Percentiles rank a stretch among this genome's conserved stretches.
These are phyloP conservation scores for Stichopus chloronotus DNA, from an alignment of 35 echinoderm and acorn worm genomes.

Conservation along the genomic window DNA sequence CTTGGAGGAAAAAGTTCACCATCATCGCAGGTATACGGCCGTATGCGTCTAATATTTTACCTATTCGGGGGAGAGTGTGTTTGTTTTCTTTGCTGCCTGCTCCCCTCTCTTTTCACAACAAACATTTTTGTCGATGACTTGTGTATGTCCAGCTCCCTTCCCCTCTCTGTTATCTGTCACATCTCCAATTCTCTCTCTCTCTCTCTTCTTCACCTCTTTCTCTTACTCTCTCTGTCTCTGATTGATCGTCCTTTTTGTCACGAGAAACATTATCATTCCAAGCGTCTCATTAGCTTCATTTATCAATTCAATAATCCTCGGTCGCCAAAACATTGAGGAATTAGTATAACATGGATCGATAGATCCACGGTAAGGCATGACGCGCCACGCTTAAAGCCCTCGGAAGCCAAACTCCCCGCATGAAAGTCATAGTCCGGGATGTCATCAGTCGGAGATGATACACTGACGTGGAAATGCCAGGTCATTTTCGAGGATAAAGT, in stretches of 20 bases:
- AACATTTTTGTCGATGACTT: neutral
- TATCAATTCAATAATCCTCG: neutral
- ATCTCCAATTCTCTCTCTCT: neutral
- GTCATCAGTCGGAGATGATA: no score
- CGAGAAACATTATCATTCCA: slow-evolving; percentile 1
- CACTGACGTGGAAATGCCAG: no score
- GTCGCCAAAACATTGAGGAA: neutral
- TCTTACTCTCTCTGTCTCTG: neutral
- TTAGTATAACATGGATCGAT: neutral
- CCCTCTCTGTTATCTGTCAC: neutral
- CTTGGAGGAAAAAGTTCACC: no score
- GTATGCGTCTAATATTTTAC: neutral
- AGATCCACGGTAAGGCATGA: neutral
- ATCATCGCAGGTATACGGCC: neutral
- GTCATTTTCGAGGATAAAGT: no score
- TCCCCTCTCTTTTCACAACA: neutral
- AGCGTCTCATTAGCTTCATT: neutral
- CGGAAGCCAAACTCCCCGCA: neutral
- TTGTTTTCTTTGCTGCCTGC: neutral
- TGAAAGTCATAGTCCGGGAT: no score
- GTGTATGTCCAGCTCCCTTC: neutral
- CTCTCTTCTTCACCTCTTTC: neutral
- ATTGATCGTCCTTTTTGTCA: neutral
- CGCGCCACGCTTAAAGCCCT: neutral
- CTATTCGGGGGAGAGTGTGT: neutral